Base-by-base conservation (phyloP, 2,113 vertebrate genomes). In the Varanus salvator region DNA sequence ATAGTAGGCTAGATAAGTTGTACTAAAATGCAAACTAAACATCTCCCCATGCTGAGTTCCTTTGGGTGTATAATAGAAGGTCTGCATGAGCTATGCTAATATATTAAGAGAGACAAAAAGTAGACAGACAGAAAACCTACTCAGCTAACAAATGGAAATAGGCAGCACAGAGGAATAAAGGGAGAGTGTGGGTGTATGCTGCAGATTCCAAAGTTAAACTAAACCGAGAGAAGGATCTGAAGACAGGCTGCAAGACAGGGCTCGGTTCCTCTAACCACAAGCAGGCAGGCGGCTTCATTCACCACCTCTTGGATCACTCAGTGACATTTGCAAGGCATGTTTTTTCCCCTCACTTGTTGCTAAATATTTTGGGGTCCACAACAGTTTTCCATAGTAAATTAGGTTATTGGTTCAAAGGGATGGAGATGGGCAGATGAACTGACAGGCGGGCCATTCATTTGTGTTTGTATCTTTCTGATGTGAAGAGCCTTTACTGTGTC, bases 401-500 rank as follows among this genome's bases (percentile, higher is more conserved):
- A 90, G 80, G 68, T 91, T 89, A 57, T 6, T 64, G 75, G 80
- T 83, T 60, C 87, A 91, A 64, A 48, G 75, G 23, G 89, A 68
- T 90, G 84, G 77, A 1, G 0, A 17, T 90, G 77, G 88, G 85
- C 21, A 93, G 89, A 87, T 6, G 19, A 89, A 93, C 92, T 15
- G 0, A 87, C 88, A 94, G 92, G 80, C 90, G 90, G 94, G 94
- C 89, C 83, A 93, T 91, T 52, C 2, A 0, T 87, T 85, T 88
- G 87, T 93, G 89, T 54, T 23, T n/a, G 1, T 89, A 81, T 93
- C 95, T 92, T 54, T 94, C 90, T 82, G 80, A 92, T 93, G 71
- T 68, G 31, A n/a, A 92, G 93, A 96, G 88, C 83, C 91, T 95
- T 95, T 89, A 68, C 85, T 93, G 91, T 90, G 92, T 94, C 8